A percentile compares a stretch with the other conserved stretches of the same genome.
These are phyloP conservation scores for Antheraea pernyi DNA, from an alignment of 1,140 invertebrate species.

Conservation along the genomic window DNA sequence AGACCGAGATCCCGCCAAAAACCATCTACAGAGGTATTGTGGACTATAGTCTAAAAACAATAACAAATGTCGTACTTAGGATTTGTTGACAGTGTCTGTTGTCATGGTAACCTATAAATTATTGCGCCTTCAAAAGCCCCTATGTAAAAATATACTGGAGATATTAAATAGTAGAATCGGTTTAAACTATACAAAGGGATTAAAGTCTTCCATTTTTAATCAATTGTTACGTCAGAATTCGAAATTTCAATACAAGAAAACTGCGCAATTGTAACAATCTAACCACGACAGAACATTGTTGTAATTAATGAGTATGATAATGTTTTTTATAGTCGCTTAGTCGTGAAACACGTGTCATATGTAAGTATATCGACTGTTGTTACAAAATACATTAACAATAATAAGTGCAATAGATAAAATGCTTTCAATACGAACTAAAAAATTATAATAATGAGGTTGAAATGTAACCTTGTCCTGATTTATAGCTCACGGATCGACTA, in stretches of 20 bases:
- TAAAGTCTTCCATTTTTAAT: background rate
- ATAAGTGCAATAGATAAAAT: background rate
- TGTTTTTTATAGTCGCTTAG: background rate
- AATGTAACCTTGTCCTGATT: no score
- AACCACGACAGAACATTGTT: background rate
- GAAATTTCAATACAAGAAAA: background rate
- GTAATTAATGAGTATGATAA: background rate
- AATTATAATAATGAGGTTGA: no score
- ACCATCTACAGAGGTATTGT: no score
- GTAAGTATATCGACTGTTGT: background rate
- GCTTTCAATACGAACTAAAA: background rate
- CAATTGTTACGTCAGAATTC: background rate
- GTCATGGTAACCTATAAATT: no score
- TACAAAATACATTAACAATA: background rate
- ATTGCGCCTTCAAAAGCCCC: no score
- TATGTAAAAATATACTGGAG: no score
- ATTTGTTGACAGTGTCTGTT: no score
- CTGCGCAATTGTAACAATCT: background rate
- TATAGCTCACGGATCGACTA: no score
- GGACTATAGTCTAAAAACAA: no score
- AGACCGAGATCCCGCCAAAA: no score
- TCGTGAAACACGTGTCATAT: constrained; percentile 1
- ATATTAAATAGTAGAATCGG: background rate
- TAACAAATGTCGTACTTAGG: no score
- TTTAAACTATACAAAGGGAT: no score